A percentile compares a stretch with the other conserved stretches of the same genome.
These are phyloP conservation scores for Phytoseiulus persimilis DNA, from an alignment of 2,888 invertebrate genomes.

Conservation along the genomic window DNA sequence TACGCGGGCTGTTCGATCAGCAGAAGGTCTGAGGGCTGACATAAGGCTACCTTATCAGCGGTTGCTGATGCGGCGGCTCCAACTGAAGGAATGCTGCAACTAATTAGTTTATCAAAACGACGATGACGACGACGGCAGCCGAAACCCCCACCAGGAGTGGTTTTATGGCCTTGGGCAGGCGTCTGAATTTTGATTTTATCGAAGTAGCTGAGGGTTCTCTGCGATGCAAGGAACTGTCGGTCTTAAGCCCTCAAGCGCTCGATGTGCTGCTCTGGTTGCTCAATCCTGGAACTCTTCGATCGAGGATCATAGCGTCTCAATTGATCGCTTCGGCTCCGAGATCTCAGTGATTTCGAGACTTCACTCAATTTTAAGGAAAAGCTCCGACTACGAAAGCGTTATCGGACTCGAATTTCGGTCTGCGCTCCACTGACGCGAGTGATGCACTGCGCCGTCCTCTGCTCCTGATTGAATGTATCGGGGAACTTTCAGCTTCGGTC, in stretches of 20 bases:
- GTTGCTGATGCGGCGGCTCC: not conserved
- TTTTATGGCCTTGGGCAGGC: not conserved
- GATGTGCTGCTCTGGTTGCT: too few relatives aligned
- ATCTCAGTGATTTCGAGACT: too few relatives aligned
- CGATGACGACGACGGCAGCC: not conserved
- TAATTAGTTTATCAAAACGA: constrained; percentile 5
- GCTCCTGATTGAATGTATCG: not conserved
- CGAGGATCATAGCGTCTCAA: too few relatives aligned
- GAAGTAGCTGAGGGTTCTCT: not conserved
- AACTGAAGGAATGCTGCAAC: not conserved
- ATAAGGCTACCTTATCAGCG: not conserved
- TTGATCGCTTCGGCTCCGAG: too few relatives aligned
- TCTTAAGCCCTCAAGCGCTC: not conserved
- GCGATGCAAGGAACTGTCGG: not conserved
- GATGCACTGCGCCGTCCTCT: not conserved
- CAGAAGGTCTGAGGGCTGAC: not conserved
- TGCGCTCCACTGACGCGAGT: too few relatives aligned
- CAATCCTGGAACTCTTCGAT: too few relatives aligned
- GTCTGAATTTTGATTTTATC: not conserved
- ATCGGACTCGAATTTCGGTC: too few relatives aligned
- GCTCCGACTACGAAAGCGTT: too few relatives aligned
- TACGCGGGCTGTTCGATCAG: not conserved
- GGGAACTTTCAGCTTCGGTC: not conserved
- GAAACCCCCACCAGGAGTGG: not conserved
- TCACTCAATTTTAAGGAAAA: too few relatives aligned